phyloP scores from a whole-genome alignment of 2,797 vertebrate species.

The Karalla daura region DNA sequence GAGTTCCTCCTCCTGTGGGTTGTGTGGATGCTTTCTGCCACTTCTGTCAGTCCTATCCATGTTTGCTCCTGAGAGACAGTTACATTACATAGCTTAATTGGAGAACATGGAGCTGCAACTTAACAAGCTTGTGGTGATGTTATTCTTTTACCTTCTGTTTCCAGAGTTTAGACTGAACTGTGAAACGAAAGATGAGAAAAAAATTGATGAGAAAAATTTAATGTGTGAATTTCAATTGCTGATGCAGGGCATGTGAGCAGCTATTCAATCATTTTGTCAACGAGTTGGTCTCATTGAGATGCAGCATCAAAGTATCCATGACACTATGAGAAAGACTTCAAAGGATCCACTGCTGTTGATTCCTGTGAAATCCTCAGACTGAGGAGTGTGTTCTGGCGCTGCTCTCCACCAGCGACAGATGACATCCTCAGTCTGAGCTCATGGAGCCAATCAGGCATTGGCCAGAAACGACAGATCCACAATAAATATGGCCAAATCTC shows the following conservation, averaged over 20 bases:
- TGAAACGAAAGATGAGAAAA: background rate
- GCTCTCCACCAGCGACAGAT: background rate
- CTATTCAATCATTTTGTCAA: background rate
- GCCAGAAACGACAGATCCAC: background rate
- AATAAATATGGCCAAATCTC: background rate
- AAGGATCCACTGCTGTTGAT: background rate
- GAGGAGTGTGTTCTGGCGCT: background rate
- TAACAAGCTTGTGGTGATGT: constrained; percentile 8
- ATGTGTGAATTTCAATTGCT: no score
- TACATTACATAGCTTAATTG: constrained; percentile 12
- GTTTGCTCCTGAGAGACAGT: constrained; percentile 24
- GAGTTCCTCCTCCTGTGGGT: constrained; percentile 10
- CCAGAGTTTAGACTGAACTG: background rate
- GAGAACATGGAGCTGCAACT: background rate
- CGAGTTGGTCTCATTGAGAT: background rate
- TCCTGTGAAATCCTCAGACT: background rate
- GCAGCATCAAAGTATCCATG: background rate
- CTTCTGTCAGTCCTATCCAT: constrained; percentile 11
- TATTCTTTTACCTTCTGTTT: constrained; percentile 12
- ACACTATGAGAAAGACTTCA: background rate
- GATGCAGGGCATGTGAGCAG: constrained; percentile 4
- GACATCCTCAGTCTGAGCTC: background rate
- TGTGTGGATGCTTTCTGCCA: constrained; percentile 19
- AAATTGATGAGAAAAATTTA: no score
- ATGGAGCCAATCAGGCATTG: background rate